Evolutionary conservation across 2,888 invertebrate genomes (phyloP).

Genomic region (Suillia variegata): DNA sequence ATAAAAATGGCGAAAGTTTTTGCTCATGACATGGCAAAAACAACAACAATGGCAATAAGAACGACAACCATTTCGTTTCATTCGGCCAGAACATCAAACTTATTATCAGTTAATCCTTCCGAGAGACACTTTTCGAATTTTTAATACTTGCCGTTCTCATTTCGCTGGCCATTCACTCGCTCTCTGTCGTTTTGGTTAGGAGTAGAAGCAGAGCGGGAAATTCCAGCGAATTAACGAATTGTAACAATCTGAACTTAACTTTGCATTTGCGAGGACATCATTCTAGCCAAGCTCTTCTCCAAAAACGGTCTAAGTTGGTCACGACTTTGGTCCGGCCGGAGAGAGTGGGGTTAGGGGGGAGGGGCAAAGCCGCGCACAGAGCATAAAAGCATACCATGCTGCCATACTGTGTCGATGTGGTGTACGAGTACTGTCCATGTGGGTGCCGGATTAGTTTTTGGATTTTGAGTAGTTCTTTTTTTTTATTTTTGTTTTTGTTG

Average conservation of each 20-base stretch:
- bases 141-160: constrained; percentile 4
- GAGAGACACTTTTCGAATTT: constrained; percentile 22
- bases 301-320: neutral
- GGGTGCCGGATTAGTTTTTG: too few relatives aligned
- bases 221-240: constrained; percentile 29
- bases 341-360: too few relatives aligned
- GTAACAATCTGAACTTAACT: constrained; percentile 23
- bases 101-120: constrained; percentile 30
- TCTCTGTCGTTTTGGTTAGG: constrained; percentile 25
- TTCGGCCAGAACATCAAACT: constrained; percentile 26
- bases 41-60: neutral
- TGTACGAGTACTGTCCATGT: too few relatives aligned
- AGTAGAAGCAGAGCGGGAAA: too few relatives aligned
- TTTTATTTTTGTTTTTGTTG: too few relatives aligned
- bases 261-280: constrained; percentile 16
- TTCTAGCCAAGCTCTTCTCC: neutral
- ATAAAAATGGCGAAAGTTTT: constrained; percentile 21
- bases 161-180: neutral
- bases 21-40: constrained; percentile 6
- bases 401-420: too few relatives aligned
- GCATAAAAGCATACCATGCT: too few relatives aligned
- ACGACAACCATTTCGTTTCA: constrained; percentile 17
- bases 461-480: too few relatives aligned
- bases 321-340: neutral
- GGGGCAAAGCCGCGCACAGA: neutral